Base-by-base conservation (phyloP, 2,113 vertebrate species). In the rat (Rattus norvegicus) region DNA sequence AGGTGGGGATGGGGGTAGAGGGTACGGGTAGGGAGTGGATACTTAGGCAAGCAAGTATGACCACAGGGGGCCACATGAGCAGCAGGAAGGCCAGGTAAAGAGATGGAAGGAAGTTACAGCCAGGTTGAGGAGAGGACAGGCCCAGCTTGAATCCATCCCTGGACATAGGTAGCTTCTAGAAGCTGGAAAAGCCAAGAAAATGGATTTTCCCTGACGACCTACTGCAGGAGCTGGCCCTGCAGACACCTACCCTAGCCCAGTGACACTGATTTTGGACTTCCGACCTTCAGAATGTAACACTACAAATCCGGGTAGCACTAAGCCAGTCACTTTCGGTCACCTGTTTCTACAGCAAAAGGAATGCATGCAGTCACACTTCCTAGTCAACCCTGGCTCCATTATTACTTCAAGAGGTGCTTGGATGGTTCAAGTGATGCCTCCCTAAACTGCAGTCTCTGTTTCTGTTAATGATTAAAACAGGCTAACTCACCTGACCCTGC, bases 391-490 rank as follows among this genome's bases (percentile, higher is more conserved):
- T 4, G 36, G 63, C 54, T 88, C 72, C 39, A 13, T 54, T 10
- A 1, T 16, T 8, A 30, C n/a, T 36, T 8, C 67, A 63, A 22
- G 26, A 88, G 83, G 70, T 19, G 91, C 63, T 5, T 6, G 33
- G 30, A 52, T 1, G 26, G n/a, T 95, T 96, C 92, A 67, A 77
- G 75, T 56, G 28, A 56, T 63, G 86, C 36, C 72, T 86, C 33
- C 92, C 70, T 93, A 47, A 95, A 93, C 88, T 56, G 95, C 28
- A 65, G 36, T 72, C 30, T 96, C 83, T 91, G 88, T 20, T 28
- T 97, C 88, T 79, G 56, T 90, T 95, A 94, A 93, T 63, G 96
- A 85, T 65, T 63, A 95, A 93, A 83, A 89, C 17, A 77, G 88
- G 49, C 70, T 67, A 84, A 67, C 72, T 86, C 24, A 87, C 43